phyloP scores from a whole-genome alignment of 2,888 invertebrate genomes.

The Dryocosmus kuriphilus region DNA sequence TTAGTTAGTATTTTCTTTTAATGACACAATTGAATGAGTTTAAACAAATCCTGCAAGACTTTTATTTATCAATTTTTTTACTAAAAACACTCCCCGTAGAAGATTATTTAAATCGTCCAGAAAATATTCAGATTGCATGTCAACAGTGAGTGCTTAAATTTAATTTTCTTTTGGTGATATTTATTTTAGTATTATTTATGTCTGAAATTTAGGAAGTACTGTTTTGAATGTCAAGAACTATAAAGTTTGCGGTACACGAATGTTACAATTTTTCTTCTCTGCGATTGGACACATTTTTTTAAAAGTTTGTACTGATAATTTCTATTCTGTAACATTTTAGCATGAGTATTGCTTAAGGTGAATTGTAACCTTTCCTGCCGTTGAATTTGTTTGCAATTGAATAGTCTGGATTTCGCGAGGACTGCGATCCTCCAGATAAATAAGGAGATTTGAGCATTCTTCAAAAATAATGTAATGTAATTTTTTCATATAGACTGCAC shows the following conservation, averaged over 20 bases:
- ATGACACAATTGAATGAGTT: conserved; percentile 22
- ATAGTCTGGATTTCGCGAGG: not conserved
- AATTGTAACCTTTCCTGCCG: conserved; percentile 13
- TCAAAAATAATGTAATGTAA: conserved; percentile 40
- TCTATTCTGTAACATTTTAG: conserved; percentile 24
- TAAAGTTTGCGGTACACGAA: conserved; percentile 11
- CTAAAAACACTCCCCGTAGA: conserved; percentile 15
- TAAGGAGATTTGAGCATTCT: conserved; percentile 35
- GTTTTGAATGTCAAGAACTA: not conserved
- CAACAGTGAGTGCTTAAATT: conserved; percentile 34
- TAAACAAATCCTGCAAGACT: not conserved
- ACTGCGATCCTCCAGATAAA: not conserved
- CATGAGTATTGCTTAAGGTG: conserved; percentile 40
- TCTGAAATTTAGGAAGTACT: conserved; percentile 30
- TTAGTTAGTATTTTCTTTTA: conserved; percentile 35
- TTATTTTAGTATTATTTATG: conserved; percentile 10
- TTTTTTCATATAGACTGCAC: conserved; percentile 68
- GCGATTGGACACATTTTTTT: conserved; percentile 4
- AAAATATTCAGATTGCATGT: conserved; percentile 44
- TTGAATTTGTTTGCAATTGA: conserved; percentile 14
- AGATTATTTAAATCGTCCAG: not conserved
- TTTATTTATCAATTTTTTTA: conserved; percentile 28
- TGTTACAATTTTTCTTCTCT: conserved; percentile 24
- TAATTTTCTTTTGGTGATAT: conserved; percentile 19
- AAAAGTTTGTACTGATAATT: conserved; percentile 18